Evolutionary conservation across 2,797 vertebrate species (phyloP), one percentile per base, ranked within the genome.

Genomic region (Enteromius unitaeniatus): DNA sequence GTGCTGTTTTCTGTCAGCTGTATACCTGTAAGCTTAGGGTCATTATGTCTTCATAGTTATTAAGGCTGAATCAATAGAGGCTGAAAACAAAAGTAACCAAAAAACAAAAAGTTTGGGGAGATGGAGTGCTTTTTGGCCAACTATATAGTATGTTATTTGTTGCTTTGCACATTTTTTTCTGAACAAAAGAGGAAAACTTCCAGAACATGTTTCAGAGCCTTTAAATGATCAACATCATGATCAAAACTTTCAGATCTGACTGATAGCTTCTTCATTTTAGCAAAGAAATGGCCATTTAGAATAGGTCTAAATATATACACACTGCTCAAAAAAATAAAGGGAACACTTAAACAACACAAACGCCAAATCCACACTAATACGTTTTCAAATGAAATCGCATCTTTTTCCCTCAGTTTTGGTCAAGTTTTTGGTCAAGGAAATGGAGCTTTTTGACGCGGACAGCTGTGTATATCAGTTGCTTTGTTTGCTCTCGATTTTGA

Each of bases 1-100:
- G 21, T 68, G 47, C n/a, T 55, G 64, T 26, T 37, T 31, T 68
- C 78, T 79, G 45, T 51, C 78, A 23, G 47, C 31, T 6, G 37
- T 26, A 8, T 40, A 40, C 19, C 53, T 62, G 64, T 64, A 40
- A 28, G 37, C 10, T 78, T 40, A 31, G 17, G 4, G 58, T 28
- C 60, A 49, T 78, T 62, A 64, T 47, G 40, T 65, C 40, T 42
- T 62, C n/a, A 28, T 15, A 19, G 4, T 28, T 62, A 26, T 28
- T 62, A 62, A 9, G 3, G 19, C 37, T 26, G 28, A 62, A 62
- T 26, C 75, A 42, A 45, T 77, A 17, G 3, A 62, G 37, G 15
- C 10, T 40, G 34, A 77, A 26, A 40, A 10, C 14, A 51, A 31
- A 73, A 31, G 70, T 49, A 28, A 19, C 26, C 6, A 19, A 28